Evolutionary conservation across 2,797 vertebrate species (phyloP), one percentile per base, ranked within the genome.

Genomic region (Lophius americanus): DNA sequence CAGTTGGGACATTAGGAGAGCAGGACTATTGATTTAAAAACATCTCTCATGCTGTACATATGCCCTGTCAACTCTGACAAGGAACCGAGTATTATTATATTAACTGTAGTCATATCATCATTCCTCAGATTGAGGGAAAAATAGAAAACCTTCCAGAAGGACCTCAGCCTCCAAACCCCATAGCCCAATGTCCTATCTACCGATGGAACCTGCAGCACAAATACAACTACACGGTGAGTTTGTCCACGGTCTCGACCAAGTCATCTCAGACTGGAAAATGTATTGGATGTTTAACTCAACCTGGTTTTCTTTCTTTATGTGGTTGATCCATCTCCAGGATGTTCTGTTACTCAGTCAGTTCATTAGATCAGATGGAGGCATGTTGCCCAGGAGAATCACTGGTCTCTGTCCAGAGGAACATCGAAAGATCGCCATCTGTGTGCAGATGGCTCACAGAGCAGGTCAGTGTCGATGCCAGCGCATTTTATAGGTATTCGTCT

Each of bases 361-460:
- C 78, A 96, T 99, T 86, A 93, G 94, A 44, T 95, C 95, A 5
- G 95, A 96, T 9, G 97, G 97, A 68, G 95, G 96, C 47, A 94
- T 99, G 96, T 85, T 99, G 73, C 92, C 98, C 1, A 92, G 87
- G 49, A 94, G 87, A 60, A 50, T 97, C 87, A 98, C 98, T 0
- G 96, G 97, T 52, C 94, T 99, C n/a, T 99, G 98, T 80, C 4
- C 9, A 9, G 93, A 96, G 70, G 98, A 99, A 68, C 98, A 99
- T 83, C 89, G 23, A 60, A 99, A 99, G 84, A 89, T 99, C 8
- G 80, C 88, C 32, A 80, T 92, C 13, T 99, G 98, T 78, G 96
- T 99, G 70, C 93, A 98, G 90, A 99, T 99, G 98, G 97, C 98
- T 62, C 98, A 98, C 61, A 93, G 97, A 84, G 96, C 96, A 93